A percentile compares a stretch with the other conserved stretches of the same genome.
phyloP scores from a whole-genome alignment of 1,140 invertebrate genomes.

The Battus philenor region DNA sequence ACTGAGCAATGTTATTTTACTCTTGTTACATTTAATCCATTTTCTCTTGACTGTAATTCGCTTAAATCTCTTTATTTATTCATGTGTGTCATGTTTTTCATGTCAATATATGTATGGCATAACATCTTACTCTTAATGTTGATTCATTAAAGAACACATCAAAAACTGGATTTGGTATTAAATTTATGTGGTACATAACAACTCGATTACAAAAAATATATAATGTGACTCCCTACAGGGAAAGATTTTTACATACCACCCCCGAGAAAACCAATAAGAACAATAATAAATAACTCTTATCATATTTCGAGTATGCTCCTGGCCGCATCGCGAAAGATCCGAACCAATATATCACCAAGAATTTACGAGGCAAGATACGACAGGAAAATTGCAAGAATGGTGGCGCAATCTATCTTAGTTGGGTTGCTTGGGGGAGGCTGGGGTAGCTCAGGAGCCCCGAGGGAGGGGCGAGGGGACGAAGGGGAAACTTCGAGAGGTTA shows the following conservation, averaged over 20 bases:
- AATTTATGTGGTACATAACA: no score
- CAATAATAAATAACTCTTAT: slow-evolving; percentile 76
- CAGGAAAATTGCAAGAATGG: slow-evolving; percentile 88
- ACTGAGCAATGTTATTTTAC: slow-evolving; percentile 22
- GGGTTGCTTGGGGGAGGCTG: slow-evolving; percentile 70
- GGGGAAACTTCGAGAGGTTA: slow-evolving; percentile 77
- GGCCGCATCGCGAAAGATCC: slow-evolving; percentile 80
- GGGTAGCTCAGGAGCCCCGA: slow-evolving; percentile 46
- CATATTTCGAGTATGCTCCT: slow-evolving; percentile 77
- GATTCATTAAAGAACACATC: no score
- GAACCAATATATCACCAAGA: slow-evolving; percentile 83
- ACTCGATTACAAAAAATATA: slow-evolving; percentile 23
- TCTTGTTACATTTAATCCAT: slow-evolving; percentile 36
- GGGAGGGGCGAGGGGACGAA: slow-evolving; percentile 34
- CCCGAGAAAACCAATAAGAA: slow-evolving; percentile 74
- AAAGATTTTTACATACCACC: slow-evolving; percentile 49
- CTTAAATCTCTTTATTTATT: slow-evolving; percentile 39
- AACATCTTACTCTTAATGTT: no score
- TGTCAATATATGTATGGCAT: no score
- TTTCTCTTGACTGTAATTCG: slow-evolving; percentile 28
- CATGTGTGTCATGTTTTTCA: slow-evolving; percentile 32
- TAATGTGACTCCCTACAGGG: slow-evolving; percentile 38
- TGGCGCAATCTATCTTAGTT: slow-evolving; percentile 84
- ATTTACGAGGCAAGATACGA: slow-evolving; percentile 86
- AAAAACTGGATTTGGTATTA: no score